These are phyloP conservation scores for Hippolais icterina DNA, from an alignment of 2,113 vertebrate species.

Conservation along the genomic window DNA sequence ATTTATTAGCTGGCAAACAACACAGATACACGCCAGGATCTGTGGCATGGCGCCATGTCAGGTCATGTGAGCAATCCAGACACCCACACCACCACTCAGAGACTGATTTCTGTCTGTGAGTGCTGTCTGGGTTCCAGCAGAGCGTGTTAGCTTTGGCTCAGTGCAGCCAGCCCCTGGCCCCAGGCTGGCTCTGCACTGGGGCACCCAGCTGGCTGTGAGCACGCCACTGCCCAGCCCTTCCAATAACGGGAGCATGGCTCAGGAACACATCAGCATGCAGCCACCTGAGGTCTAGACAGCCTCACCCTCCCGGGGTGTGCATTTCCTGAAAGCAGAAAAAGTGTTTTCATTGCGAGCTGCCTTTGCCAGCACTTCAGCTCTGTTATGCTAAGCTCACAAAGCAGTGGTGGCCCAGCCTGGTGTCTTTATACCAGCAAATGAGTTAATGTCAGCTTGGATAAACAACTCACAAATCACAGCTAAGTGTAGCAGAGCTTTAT, in stretches of 20 bases:
- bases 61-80: not conserved
- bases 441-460: not conserved
- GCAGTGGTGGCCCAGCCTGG: not conserved
- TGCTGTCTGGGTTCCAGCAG: not conserved
- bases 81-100: not conserved
- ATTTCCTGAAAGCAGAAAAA: not conserved
- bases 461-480: not conserved
- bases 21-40: not conserved
- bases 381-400: not conserved
- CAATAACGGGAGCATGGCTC: not conserved
- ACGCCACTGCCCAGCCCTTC: fast-evolving
- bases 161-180: fast-evolving
- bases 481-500: not conserved
- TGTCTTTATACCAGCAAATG: not conserved
- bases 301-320: not conserved
- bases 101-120: not conserved
- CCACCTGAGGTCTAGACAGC: slow-evolving; percentile 16
- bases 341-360: not conserved
- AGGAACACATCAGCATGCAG: not conserved
- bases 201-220: not conserved
- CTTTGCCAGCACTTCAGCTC: not conserved
- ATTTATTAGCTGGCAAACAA: not conserved
- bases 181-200: not conserved
- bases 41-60: not conserved
- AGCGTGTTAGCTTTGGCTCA: not conserved